Conservation (phyloP, 1,140 invertebrate genomes). For the Mercenaria mercenaria region DNA sequence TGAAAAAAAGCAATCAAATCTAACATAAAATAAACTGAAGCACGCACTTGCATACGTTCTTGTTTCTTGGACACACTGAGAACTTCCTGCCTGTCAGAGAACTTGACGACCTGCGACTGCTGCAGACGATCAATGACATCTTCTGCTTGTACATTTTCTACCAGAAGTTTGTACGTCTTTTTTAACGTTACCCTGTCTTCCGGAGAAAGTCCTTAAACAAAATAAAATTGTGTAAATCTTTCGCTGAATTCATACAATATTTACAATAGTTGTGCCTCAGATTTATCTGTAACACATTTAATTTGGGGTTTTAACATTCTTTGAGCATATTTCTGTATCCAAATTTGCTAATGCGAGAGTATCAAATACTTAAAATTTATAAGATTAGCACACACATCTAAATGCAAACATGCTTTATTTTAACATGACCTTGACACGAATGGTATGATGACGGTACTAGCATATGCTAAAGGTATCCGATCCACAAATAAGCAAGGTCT, state of each 20-base stretch:
- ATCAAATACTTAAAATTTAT: too few species aligned
- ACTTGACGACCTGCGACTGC: slow-evolving; percentile 79
- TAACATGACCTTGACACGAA: too few species aligned
- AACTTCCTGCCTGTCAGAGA: slow-evolving; percentile 78
- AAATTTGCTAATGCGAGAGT: too few species aligned
- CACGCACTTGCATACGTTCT: slow-evolving; percentile 76
- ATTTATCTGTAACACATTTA: background rate
- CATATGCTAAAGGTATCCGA: too few species aligned
- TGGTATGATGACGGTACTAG: too few species aligned
- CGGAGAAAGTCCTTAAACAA: slow-evolving; percentile 72
- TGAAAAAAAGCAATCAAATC: too few species aligned
- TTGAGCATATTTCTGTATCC: background rate
- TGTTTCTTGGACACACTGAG: slow-evolving; percentile 73
- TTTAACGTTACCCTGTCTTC: slow-evolving; percentile 75
- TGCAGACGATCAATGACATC: slow-evolving; percentile 81
- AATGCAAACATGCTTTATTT: too few species aligned
- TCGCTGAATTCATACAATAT: too few species aligned
- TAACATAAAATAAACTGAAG: background rate
- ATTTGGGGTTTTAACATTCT: background rate
- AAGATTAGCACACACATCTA: too few species aligned
- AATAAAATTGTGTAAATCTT: background rate
- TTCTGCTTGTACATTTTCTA: slow-evolving; percentile 77
- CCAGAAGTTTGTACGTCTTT: slow-evolving; percentile 75
- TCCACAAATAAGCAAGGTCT: too few species aligned
- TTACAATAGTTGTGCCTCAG: background rate